Conservation (phyloP, 1,140 invertebrate species). For the Neomicropteryx cornuta region DNA sequence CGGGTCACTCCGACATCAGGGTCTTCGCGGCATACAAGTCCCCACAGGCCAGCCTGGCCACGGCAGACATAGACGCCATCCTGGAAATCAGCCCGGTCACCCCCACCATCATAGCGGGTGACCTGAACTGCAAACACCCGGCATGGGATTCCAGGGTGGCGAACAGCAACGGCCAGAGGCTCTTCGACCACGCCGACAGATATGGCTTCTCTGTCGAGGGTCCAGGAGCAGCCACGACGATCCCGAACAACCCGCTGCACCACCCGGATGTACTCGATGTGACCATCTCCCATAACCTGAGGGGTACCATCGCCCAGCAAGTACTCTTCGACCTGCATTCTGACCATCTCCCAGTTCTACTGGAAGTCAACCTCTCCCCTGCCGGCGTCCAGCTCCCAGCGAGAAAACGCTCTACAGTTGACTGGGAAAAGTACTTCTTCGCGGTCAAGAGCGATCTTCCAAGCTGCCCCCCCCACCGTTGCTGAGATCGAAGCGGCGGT, state of each 20-base stretch:
- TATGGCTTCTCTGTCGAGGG: background rate
- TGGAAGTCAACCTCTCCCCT: no score
- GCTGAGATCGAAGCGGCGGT: no score
- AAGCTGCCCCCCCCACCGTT: constrained; percentile 11
- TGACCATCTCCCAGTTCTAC: constrained; percentile 6
- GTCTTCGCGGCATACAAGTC: background rate
- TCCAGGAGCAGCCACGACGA: background rate
- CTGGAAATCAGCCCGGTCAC: background rate
- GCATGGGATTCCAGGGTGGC: background rate
- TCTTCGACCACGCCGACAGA: background rate
- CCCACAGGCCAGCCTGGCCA: background rate
- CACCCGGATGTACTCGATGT: constrained; percentile 1
- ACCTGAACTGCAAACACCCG: constrained; percentile 1
- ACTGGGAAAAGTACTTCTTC: no score
- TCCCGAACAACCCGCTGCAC: background rate
- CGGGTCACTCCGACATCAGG: no score
- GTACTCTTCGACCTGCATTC: constrained; percentile 1
- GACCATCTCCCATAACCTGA: constrained; percentile 1
- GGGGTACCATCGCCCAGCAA: background rate
- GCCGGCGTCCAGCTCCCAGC: no score
- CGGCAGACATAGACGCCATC: background rate
- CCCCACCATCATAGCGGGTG: background rate
- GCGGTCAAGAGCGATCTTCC: no score
- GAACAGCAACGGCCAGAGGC: constrained; percentile 1
- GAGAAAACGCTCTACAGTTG: no score